Conservation (phyloP, 1,140 invertebrate genomes). For the Drosophila littoralis region DNA sequence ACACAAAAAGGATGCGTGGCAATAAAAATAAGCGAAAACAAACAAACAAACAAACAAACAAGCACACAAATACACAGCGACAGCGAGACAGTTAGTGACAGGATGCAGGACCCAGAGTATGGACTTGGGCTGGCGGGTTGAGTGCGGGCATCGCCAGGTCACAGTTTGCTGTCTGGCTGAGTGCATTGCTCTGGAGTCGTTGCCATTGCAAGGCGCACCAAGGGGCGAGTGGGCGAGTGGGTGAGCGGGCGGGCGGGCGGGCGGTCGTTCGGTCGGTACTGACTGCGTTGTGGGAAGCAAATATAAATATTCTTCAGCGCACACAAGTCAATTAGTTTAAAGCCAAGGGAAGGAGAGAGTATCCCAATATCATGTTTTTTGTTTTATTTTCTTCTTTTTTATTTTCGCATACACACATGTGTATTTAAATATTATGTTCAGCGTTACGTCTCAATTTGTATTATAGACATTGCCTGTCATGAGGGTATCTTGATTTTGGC, state of each 20-base stretch:
- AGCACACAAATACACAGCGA: background rate
- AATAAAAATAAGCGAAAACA: conserved; percentile 69
- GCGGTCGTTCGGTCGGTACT: background rate
- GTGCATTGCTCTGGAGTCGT: conserved; percentile 37
- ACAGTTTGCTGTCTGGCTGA: conserved; percentile 38
- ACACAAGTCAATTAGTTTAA: conserved; percentile 49
- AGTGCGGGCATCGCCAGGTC: conserved; percentile 1
- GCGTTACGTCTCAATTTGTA: too few species aligned
- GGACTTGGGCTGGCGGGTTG: background rate
- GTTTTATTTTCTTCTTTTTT: background rate
- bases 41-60: conserved; percentile 45
- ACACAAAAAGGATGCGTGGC: conserved; percentile 66
- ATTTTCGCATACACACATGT: background rate
- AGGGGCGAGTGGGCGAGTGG: background rate
- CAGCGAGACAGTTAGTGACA: conserved; percentile 15
- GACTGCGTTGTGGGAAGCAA: background rate
- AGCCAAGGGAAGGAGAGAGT: conserved; percentile 7
- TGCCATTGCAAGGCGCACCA: conserved; percentile 11
- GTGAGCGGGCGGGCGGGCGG: too few species aligned
- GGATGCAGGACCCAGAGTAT: conserved; percentile 13
- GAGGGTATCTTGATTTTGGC: too few species aligned
- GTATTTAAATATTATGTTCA: background rate
- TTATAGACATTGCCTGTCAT: too few species aligned
- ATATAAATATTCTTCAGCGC: conserved; percentile 24
- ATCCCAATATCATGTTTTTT: conserved; percentile 2